Evolutionary conservation across 2,888 invertebrate species (phyloP).

Genomic region (Leptothorax acervorum): DNA sequence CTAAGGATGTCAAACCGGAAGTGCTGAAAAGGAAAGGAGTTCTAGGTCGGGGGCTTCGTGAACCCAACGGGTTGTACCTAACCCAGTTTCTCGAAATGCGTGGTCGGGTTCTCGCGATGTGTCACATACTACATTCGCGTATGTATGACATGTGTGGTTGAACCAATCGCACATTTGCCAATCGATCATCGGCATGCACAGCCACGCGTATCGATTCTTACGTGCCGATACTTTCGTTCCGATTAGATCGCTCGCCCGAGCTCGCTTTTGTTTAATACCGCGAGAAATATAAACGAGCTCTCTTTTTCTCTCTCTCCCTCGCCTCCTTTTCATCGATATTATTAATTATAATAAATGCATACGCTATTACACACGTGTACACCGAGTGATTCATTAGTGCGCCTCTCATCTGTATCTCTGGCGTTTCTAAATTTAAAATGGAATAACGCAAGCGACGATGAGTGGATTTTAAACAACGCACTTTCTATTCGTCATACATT

Average conservation of each 20-base stretch:
- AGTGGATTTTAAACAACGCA: slow-evolving; percentile 29
- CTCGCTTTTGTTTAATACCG: slow-evolving; percentile 33
- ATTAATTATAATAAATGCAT: slow-evolving; percentile 24
- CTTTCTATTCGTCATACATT: slow-evolving; percentile 33
- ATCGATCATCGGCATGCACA: slow-evolving; percentile 44
- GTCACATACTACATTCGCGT: slow-evolving; percentile 20
- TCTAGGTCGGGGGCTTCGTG: slow-evolving; percentile 59
- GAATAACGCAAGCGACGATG: slow-evolving; percentile 30
- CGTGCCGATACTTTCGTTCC: slow-evolving; percentile 43
- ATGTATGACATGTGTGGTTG: slow-evolving; percentile 17
- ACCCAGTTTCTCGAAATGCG: slow-evolving; percentile 63
- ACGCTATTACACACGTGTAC: slow-evolving; percentile 16
- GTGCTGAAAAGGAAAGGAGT: slow-evolving; percentile 56
- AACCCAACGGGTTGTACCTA: slow-evolving; percentile 28
- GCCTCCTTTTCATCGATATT: not conserved
- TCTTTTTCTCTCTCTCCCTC: not conserved
- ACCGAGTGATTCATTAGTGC: slow-evolving; percentile 32
- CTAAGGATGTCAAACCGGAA: slow-evolving; percentile 54
- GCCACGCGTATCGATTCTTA: slow-evolving; percentile 29
- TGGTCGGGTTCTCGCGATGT: slow-evolving; percentile 41
- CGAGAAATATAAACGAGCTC: slow-evolving; percentile 15
- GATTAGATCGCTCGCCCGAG: slow-evolving; percentile 40
- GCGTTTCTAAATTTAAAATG: slow-evolving; percentile 43
- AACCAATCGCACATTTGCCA: not conserved
- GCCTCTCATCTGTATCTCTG: slow-evolving; percentile 36